These are phyloP conservation scores for Clavelina lepadiformis DNA, from an alignment of 23 tunicate species.

Conservation along the genomic window DNA sequence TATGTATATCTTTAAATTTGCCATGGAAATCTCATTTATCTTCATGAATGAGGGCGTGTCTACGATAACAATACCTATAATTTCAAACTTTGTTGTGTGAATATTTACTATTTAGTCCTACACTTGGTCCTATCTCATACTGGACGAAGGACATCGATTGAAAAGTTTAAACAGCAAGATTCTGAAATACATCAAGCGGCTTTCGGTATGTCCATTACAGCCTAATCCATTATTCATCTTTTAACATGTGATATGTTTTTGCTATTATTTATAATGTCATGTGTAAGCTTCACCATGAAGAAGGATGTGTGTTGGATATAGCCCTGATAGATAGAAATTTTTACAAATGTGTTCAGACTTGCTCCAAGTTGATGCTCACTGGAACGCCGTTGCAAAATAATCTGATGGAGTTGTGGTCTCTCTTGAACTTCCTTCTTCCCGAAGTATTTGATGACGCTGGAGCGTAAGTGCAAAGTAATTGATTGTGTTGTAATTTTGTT, in stretches of 20 bases:
- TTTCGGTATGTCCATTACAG: constrained; percentile 49
- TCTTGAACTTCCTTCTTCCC: constrained; percentile 78
- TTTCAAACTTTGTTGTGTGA: too few relatives aligned
- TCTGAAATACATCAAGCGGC: constrained; percentile 38
- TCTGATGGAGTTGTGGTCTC: constrained; percentile 81
- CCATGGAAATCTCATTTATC: too few relatives aligned
- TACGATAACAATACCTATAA: too few relatives aligned
- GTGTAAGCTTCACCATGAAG: not conserved
- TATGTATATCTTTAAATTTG: too few relatives aligned
- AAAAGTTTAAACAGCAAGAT: constrained; percentile 69
- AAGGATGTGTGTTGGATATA: not conserved
- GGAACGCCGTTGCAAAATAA: constrained; percentile 97
- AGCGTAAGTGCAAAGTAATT: constrained; percentile 68
- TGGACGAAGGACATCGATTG: constrained; percentile 91
- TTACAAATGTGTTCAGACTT: constrained; percentile 20
- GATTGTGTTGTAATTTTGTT: not conserved
- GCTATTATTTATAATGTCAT: too few relatives aligned
- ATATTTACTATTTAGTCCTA: too few relatives aligned
- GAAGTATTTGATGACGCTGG: constrained; percentile 73
- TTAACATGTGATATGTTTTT: too few relatives aligned
- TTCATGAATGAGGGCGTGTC: too few relatives aligned
- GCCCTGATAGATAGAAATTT: not conserved
- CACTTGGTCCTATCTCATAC: constrained; percentile 57
- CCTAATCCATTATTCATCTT: too few relatives aligned
- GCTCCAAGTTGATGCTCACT: constrained; percentile 59